Conservation (phyloP, 2,888 invertebrate species). For the Linnaemya tessellans region DNA sequence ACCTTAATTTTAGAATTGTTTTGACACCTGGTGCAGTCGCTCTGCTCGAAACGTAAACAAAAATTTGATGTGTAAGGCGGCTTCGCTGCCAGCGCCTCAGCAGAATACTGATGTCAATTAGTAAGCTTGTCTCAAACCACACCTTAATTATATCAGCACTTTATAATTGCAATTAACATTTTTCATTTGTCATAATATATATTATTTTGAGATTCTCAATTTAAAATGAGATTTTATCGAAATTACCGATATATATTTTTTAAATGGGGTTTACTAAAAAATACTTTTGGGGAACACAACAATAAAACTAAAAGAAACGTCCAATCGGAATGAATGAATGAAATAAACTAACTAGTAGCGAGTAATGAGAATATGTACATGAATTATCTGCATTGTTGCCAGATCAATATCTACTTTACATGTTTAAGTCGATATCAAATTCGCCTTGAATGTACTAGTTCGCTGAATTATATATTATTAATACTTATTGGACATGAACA, state of each 20-base stretch:
- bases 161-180: not conserved
- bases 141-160: conserved; percentile 60
- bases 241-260: conserved; percentile 48
- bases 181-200: not conserved
- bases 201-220: not conserved
- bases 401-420: not conserved
- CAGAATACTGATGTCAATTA: conserved; percentile 6
- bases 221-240: not conserved
- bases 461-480: too few relatives aligned
- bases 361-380: conserved; percentile 3
- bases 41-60: conserved; percentile 48
- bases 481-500: too few relatives aligned
- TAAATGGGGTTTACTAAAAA: not conserved
- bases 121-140: conserved; percentile 69
- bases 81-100: conserved; percentile 23
- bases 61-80: not conserved
- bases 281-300: conserved; percentile 23
- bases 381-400: conserved; percentile 3
- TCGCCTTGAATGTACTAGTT: too few relatives aligned
- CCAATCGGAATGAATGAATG: conserved; percentile 33
- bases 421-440: too few relatives aligned
- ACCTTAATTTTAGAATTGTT: conserved; percentile 9
- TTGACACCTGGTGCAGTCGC: conserved; percentile 33
- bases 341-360: conserved; percentile 41
- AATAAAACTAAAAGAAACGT: conserved; percentile 19